These are phyloP conservation scores for Cryptocheilus praepositus DNA, from an alignment of 2,888 invertebrate genomes.

Conservation along the genomic window DNA sequence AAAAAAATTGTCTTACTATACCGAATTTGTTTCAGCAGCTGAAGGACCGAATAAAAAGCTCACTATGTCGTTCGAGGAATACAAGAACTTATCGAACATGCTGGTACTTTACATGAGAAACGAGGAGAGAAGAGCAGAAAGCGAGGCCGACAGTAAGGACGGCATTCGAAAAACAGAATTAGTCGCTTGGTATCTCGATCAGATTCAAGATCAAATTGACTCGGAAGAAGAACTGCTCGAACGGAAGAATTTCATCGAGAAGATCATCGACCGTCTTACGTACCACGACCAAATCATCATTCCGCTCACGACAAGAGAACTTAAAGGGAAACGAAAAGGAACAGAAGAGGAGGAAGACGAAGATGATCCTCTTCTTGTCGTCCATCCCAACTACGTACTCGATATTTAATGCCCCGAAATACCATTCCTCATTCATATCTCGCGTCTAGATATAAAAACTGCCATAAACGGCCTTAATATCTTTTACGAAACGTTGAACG, in stretches of 20 bases:
- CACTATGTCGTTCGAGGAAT: conserved; percentile 93
- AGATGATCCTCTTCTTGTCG: conserved; percentile 91
- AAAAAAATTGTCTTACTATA: too few relatives aligned
- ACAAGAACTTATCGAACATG: conserved; percentile 93
- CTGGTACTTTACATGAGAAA: conserved; percentile 92
- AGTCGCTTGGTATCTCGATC: conserved; percentile 94
- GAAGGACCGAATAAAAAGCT: conserved; percentile 82
- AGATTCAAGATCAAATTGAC: conserved; percentile 91
- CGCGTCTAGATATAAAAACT: too few relatives aligned
- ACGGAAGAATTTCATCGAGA: conserved; percentile 92
- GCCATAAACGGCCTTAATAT: background rate
- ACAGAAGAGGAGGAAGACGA: conserved; percentile 78
- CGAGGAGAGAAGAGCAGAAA: conserved; percentile 85
- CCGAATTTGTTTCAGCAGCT: conserved; percentile 5
- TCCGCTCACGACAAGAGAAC: conserved; percentile 80
- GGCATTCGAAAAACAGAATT: conserved; percentile 88
- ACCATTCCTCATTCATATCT: too few relatives aligned
- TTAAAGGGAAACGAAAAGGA: conserved; percentile 76
- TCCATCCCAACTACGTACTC: conserved; percentile 96
- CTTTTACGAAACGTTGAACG: background rate
- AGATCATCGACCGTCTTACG: conserved; percentile 93
- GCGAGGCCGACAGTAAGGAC: conserved; percentile 78
- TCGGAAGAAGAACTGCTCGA: conserved; percentile 92
- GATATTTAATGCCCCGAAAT: conserved; percentile 78
- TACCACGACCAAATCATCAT: conserved; percentile 91